Conservation (phyloP, 2,113 vertebrate genomes). For the Bucco capensis region DNA sequence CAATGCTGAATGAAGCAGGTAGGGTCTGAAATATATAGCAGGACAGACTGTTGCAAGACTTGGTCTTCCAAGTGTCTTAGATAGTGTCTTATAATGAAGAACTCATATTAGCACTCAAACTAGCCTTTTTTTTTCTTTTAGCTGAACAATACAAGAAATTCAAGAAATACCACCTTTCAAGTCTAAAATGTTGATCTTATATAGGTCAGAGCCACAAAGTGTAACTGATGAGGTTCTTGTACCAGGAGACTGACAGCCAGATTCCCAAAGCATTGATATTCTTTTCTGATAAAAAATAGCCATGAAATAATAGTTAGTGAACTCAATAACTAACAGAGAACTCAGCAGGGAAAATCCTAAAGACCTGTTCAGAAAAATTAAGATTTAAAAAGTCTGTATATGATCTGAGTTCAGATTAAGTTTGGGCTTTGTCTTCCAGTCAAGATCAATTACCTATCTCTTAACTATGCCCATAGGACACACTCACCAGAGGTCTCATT, state of each 20-base stretch:
- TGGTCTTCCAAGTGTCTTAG: not conserved
- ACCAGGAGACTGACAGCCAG: fast-evolving
- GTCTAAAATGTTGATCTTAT: not conserved
- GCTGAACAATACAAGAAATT: not conserved
- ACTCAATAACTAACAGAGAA: not conserved
- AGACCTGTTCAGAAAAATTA: not conserved
- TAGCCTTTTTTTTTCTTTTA: not conserved
- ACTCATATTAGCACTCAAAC: not conserved
- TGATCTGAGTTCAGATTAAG: not conserved
- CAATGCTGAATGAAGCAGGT: not conserved
- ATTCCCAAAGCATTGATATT: not conserved
- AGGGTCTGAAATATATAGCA: not conserved
- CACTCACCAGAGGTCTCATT: not conserved
- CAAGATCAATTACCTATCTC: not conserved
- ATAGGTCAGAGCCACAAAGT: not conserved
- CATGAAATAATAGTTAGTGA: not conserved
- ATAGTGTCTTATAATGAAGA: not conserved
- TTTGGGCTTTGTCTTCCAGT: not conserved
- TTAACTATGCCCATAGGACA: not conserved
- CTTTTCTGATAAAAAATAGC: not conserved
- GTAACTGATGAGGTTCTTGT: not conserved
- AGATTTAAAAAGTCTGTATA: not conserved
- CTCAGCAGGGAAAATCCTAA: not conserved
- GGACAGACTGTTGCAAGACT: not conserved
- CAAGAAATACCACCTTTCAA: not conserved